These are phyloP conservation scores for Patella caerulea DNA, from an alignment of 2,888 invertebrate genomes.

Conservation along the genomic window DNA sequence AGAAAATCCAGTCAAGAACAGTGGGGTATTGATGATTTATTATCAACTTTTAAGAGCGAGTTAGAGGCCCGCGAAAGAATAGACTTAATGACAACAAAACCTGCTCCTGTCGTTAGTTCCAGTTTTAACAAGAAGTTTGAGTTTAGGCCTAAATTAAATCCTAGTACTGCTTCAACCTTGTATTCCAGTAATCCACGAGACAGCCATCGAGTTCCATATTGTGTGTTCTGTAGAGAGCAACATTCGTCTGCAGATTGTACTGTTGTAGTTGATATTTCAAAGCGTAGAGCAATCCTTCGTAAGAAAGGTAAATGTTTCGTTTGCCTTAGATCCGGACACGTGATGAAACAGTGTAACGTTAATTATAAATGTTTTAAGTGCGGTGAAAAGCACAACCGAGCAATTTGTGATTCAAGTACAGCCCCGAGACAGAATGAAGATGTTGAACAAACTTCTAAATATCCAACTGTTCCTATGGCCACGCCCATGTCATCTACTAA, in stretches of 20 bases:
- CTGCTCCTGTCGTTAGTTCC: no score
- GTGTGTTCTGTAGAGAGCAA: background rate
- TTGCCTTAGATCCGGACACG: conserved; percentile 5
- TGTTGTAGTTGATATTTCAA: background rate
- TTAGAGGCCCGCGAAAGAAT: background rate
- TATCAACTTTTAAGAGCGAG: background rate
- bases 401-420: background rate
- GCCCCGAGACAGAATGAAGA: background rate
- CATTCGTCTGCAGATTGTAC: background rate
- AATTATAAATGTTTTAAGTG: background rate
- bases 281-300: background rate
- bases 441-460: background rate
- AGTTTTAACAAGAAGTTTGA: no score
- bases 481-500: background rate
- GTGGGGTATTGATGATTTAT: conserved; percentile 1
- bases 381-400: background rate
- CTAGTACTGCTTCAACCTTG: no score
- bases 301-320: background rate
- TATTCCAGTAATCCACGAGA: no score
- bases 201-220: background rate
- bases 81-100: no score
- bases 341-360: background rate
- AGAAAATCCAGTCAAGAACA: background rate
- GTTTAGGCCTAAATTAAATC: no score
- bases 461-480: background rate